Base-by-base conservation (phyloP, 2,888 invertebrate genomes). In the Atethmia centrago region DNA sequence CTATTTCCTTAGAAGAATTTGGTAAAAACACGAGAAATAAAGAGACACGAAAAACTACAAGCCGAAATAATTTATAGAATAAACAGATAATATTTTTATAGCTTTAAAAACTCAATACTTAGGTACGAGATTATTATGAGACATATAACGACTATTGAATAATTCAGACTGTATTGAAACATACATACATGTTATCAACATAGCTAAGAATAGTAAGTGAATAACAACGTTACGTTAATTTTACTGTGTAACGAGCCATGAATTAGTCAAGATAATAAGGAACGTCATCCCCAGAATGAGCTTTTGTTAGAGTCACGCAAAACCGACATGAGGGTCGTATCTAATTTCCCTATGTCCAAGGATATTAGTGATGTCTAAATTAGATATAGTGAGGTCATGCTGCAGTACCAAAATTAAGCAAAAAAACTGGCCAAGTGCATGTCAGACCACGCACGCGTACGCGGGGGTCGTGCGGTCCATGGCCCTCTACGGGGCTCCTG, bases 201-300 rank as follows among this genome's bases (percentile, higher is more conserved):
- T 75, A 75, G 25, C 40, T 67, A 36, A 42, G 36, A 61, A 71
- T 59, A 67, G 56, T 66, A 63, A 74, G 62, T 74, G 55, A 71
- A 78, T 72, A 77, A 74, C 56, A 70, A 62, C 66, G 71, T 74
- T 61, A 76, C 69, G 74, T 75, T 86, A 81, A 87, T 86, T 83
- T 84, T 65, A 77, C 70, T 73, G 83, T 77, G 81, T 90, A 92
- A 92, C 91, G 91, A 92, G 87, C 87, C 91, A 82, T 90, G 89
- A 88, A 89, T 76, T 71, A 82, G 74, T 72, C 77, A 83, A 85
- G 89, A 91, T 87, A 79, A 87, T 85, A 66, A 74, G 79, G 84
- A 86, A 84, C 80, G 87, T 87, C 82, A 84, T 51, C 63, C 78
- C 84, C 65, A 79, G 84, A 85, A 85, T 76, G 70, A 77, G 74